Conservation (phyloP, 2,797 vertebrate genomes). For the Heliangelus exortis region DNA sequence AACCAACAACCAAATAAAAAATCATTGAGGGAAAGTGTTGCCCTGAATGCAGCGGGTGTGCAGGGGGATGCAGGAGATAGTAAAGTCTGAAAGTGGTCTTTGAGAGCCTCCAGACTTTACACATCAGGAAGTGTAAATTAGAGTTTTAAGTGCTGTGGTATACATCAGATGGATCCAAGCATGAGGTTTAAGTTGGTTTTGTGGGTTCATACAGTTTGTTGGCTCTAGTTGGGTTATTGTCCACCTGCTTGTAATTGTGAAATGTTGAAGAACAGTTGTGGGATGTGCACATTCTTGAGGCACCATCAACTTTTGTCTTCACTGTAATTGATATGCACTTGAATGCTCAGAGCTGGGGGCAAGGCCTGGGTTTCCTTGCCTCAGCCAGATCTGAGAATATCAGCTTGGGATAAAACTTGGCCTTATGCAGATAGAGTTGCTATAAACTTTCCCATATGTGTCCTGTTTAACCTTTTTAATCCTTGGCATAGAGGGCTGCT, state of each 20-base stretch:
- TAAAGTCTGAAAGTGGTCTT: neutral
- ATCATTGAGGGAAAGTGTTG: neutral
- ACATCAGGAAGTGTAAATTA: neutral
- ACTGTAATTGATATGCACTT: accelerated
- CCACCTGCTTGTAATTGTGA: neutral
- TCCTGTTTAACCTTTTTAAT: neutral
- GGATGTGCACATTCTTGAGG: neutral
- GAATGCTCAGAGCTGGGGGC: neutral
- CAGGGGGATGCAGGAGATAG: neutral
- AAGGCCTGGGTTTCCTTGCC: neutral
- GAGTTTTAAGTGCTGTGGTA: neutral
- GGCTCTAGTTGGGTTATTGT: neutral
- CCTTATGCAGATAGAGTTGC: accelerated
- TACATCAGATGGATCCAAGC: neutral
- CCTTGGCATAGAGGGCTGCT: neutral
- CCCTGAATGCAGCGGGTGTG: neutral
- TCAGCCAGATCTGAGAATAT: neutral
- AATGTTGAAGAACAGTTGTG: neutral
- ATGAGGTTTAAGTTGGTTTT: neutral
- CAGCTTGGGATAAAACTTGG: neutral
- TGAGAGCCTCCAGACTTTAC: neutral
- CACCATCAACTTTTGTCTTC: neutral
- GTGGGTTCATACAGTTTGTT: neutral
- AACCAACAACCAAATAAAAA: neutral
- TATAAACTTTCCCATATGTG: neutral